A percentile compares a stretch with the other conserved stretches of the same genome.
Evolutionary conservation across 2,888 invertebrate genomes (phyloP).

Genomic region (Cosmia pyralina): DNA sequence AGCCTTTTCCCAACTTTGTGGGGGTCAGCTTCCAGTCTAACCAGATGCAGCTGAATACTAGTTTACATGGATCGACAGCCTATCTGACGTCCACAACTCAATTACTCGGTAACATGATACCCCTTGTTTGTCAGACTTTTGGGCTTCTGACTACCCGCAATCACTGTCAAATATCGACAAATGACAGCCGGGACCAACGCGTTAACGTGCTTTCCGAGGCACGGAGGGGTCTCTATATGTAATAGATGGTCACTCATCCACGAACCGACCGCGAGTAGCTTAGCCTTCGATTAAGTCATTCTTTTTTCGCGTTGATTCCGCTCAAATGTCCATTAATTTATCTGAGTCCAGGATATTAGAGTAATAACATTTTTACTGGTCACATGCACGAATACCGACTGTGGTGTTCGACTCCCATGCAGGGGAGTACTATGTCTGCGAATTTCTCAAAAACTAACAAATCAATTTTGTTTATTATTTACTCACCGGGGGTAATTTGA

Average conservation of each 20-base stretch:
- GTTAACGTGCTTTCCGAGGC: too few species aligned
- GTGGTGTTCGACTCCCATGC: neutral
- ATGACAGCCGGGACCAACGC: too few species aligned
- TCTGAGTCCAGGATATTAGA: neutral
- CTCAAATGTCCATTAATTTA: neutral
- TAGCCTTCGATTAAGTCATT: neutral
- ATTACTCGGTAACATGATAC: too few species aligned
- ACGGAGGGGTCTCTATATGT: too few species aligned
- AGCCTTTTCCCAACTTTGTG: neutral
- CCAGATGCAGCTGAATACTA: too few species aligned
- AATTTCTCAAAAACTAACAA: neutral
- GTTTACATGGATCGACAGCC: too few species aligned
- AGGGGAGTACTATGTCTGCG: neutral
- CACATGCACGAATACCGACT: neutral
- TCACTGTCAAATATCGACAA: too few species aligned
- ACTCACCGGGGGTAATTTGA: conserved; percentile 43
- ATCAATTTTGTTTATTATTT: neutral
- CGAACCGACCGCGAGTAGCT: neutral
- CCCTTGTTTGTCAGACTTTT: too few species aligned
- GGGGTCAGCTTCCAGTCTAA: neutral
- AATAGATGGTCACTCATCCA: too few species aligned
- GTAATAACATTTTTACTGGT: neutral
- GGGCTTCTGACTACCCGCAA: too few species aligned
- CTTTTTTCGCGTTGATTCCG: neutral
- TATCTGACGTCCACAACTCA: too few species aligned